Evolutionary conservation across 2,113 vertebrate genomes (phyloP).

Genomic region (Catharus fuscescens): DNA sequence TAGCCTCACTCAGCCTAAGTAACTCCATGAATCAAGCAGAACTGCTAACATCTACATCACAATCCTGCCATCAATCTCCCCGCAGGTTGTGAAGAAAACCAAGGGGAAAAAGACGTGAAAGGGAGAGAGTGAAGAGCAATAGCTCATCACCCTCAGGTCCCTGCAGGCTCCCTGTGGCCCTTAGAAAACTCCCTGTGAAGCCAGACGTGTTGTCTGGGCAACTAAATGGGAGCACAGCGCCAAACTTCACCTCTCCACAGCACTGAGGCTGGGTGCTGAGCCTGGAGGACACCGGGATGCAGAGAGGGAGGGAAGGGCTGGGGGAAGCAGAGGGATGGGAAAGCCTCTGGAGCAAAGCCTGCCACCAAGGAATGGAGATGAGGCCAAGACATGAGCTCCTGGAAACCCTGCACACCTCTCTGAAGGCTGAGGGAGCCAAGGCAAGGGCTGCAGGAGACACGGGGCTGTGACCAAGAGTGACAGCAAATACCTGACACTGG

Average conservation of each 20-base stretch:
- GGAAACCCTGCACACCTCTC: background rate
- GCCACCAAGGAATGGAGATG: background rate
- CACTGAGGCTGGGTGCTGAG: background rate
- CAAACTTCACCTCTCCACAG: constrained; percentile 72
- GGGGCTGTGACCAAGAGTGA: background rate
- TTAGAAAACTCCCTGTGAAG: constrained; percentile 71
- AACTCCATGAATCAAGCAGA: constrained; percentile 95
- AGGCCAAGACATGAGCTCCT: background rate
- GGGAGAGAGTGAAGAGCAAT: background rate
- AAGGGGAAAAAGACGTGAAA: constrained; percentile 80
- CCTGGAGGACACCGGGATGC: background rate
- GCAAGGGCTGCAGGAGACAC: background rate
- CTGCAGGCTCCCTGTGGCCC: constrained; percentile 28
- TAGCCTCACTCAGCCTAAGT: constrained; percentile 98
- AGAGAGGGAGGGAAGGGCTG: background rate
- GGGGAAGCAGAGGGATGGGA: background rate
- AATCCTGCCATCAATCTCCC: constrained; percentile 91
- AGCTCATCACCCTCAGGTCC: constrained; percentile 52
- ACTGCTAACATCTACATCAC: constrained; percentile 92
- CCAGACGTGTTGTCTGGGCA: constrained; percentile 72
- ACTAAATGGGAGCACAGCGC: constrained; percentile 74
- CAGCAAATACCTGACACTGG: background rate
- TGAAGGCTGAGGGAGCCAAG: background rate
- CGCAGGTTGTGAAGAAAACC: constrained; percentile 91
- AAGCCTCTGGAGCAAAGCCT: background rate